phyloP scores from a whole-genome alignment of 2,113 vertebrate species.

The Gila orcuttii region DNA sequence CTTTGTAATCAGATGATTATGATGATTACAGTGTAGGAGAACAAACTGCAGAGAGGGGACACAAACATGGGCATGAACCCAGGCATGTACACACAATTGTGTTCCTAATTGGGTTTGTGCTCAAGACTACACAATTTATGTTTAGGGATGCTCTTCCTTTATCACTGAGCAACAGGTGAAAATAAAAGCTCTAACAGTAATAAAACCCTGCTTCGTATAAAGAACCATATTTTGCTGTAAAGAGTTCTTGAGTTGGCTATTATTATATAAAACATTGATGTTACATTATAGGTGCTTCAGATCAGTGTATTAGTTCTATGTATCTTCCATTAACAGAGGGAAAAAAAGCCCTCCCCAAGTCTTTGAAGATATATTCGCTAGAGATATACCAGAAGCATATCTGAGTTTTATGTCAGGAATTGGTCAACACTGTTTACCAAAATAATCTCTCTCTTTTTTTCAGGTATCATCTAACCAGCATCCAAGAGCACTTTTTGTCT shows the following conservation, averaged over 20 bases:
- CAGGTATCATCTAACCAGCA: background rate
- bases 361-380: background rate
- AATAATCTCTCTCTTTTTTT: background rate
- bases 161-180: background rate
- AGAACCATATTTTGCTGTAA: background rate
- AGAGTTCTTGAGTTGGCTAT: background rate
- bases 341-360: background rate
- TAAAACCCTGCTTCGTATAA: background rate
- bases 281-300: constrained; percentile 5
- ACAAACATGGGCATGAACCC: constrained; percentile 7
- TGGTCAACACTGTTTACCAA: background rate
- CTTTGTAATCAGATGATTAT: constrained; percentile 57
- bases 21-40: constrained; percentile 43
- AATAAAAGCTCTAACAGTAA: background rate
- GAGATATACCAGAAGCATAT: background rate
- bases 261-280: background rate
- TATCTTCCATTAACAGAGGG: background rate
- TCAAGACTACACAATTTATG: constrained; percentile 10
- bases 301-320: background rate
- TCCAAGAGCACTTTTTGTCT: background rate
- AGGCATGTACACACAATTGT: background rate
- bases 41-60: constrained; percentile 32
- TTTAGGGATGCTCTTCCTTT: constrained; percentile 8
- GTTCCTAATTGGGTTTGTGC: constrained; percentile 31
- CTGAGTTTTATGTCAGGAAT: background rate